Conservation (phyloP, 2,797 vertebrate species). For the Sparus aurata region DNA sequence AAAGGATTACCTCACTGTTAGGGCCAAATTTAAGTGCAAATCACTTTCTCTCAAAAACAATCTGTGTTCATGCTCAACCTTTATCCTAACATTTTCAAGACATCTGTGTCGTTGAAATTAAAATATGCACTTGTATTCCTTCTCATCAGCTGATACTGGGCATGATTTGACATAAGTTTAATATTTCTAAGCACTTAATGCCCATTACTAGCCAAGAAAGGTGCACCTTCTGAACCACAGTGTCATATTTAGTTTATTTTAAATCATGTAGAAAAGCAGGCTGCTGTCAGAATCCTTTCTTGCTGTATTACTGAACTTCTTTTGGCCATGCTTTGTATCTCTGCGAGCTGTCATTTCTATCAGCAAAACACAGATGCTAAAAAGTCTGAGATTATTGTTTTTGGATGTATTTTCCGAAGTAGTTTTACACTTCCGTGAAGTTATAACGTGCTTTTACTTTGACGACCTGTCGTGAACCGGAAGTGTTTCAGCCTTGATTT, state of each 20-base stretch:
- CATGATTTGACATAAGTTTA: background rate
- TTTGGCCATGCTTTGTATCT: background rate
- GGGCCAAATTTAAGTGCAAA: background rate
- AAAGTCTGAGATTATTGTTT: background rate
- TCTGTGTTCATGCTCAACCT: background rate
- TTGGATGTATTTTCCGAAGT: background rate
- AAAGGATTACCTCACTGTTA: background rate
- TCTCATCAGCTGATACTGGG: background rate
- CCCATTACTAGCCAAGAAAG: background rate
- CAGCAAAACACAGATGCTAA: background rate
- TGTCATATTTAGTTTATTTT: background rate
- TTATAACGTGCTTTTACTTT: slow-evolving; percentile 46
- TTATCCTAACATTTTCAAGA: background rate
- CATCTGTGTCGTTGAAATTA: background rate
- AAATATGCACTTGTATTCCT: background rate
- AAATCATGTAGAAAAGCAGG: background rate
- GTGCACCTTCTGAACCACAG: background rate
- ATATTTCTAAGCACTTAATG: too few relatives aligned
- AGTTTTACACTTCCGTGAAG: background rate
- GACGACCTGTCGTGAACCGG: slow-evolving; percentile 28
- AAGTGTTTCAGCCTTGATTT: background rate
- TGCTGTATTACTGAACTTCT: background rate
- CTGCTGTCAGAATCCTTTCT: background rate
- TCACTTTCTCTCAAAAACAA: background rate
- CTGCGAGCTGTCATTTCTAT: background rate